Conservation (phyloP, 2,888 invertebrate genomes). For the Ormia ochracea region DNA sequence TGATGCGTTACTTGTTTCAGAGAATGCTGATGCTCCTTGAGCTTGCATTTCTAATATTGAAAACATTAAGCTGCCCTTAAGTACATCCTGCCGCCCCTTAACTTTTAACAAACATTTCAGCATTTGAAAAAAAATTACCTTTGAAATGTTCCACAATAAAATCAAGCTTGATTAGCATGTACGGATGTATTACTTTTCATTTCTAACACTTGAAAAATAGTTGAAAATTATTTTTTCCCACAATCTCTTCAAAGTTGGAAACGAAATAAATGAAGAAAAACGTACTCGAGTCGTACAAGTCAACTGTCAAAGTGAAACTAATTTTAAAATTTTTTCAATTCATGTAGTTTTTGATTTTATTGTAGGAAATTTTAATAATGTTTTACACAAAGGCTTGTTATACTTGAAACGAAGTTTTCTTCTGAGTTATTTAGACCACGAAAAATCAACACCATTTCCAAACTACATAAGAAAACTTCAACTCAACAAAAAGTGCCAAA, state of each 20-base stretch:
- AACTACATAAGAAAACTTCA: slow-evolving; percentile 15
- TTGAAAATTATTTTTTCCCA: neutral
- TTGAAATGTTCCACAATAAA: neutral
- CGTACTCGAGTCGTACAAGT: neutral
- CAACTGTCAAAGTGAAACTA: slow-evolving; percentile 33
- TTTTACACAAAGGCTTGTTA: slow-evolving; percentile 18
- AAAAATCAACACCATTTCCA: slow-evolving; percentile 40
- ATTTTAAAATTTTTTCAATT: slow-evolving; percentile 1
- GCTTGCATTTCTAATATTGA: too few species aligned
- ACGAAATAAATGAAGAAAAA: slow-evolving; percentile 1
- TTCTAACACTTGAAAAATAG: neutral
- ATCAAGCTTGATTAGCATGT: neutral
- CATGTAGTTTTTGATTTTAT: neutral
- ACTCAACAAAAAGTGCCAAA: slow-evolving; percentile 26
- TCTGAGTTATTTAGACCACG: slow-evolving; percentile 46
- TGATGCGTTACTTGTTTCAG: too few species aligned
- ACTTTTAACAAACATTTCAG: too few species aligned
- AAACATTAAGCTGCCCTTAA: too few species aligned
- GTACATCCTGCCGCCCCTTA: too few species aligned
- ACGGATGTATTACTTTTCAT: neutral
- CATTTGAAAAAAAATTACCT: neutral
- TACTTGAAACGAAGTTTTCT: slow-evolving; percentile 24
- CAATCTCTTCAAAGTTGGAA: neutral
- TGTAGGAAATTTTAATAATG: slow-evolving; percentile 24
- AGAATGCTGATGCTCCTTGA: too few species aligned